Percentiles rank a stretch among this genome's conserved stretches.
Evolutionary conservation across 1,140 invertebrate species (phyloP).

Genomic region (Drosophila repletoides): DNA sequence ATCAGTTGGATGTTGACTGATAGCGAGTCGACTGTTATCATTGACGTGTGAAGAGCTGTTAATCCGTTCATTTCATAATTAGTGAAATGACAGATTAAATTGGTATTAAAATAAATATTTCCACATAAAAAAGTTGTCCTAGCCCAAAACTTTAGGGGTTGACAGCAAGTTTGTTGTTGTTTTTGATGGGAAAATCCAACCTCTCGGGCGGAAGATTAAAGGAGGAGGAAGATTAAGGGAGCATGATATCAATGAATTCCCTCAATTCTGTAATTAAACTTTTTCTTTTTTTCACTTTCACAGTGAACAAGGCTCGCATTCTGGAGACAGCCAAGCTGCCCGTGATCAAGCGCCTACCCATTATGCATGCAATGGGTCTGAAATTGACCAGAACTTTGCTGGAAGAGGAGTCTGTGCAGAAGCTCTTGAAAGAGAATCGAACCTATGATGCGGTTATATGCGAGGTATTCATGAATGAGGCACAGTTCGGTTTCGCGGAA

Average conservation of each 20-base stretch:
- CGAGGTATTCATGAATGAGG: conserved; percentile 71
- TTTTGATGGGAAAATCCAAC: too few species aligned
- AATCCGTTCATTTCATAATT: background rate
- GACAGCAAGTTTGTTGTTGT: too few species aligned
- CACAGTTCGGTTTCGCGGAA: conserved; percentile 65
- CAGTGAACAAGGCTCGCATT: conserved; percentile 29
- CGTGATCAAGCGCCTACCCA: conserved; percentile 12
- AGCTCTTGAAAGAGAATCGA: conserved; percentile 42
- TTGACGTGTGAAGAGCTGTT: background rate
- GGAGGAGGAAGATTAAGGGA: too few species aligned
- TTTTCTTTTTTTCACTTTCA: too few species aligned
- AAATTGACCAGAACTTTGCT: conserved; percentile 42
- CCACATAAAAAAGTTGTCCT: too few species aligned
- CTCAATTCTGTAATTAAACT: too few species aligned
- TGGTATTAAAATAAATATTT: background rate
- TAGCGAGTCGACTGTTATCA: conserved; percentile 7
- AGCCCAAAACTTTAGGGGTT: too few species aligned
- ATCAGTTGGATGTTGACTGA: conserved; percentile 17
- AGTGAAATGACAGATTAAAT: too few species aligned
- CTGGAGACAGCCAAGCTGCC: conserved; percentile 13
- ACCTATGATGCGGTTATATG: conserved; percentile 71
- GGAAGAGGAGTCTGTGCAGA: conserved; percentile 45
- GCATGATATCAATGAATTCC: too few species aligned
- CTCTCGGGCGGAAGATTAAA: too few species aligned
- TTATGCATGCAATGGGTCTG: conserved; percentile 39